A percentile compares a stretch with the other conserved stretches of the same genome.
phyloP scores from a whole-genome alignment of 2,113 vertebrate genomes.

The Tachysurus vachellii region DNA sequence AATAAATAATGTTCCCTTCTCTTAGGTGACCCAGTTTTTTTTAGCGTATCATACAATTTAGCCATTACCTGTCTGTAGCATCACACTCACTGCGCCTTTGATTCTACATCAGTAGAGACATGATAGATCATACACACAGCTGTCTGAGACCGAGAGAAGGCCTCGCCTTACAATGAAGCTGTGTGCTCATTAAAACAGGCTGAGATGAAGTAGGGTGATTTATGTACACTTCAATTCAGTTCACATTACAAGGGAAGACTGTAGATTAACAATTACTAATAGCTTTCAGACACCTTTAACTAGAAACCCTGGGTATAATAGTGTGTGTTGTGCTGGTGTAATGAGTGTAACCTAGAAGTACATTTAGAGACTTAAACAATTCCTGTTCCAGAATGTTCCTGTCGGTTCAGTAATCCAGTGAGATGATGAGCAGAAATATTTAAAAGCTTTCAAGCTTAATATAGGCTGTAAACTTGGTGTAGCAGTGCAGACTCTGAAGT shows the following conservation, averaged over 20 bases:
- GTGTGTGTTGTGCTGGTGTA: background rate
- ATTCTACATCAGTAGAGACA: conserved; percentile 56
- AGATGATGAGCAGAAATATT: background rate
- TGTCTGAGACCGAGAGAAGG: conserved; percentile 46
- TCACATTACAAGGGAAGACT: background rate
- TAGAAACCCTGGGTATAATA: background rate
- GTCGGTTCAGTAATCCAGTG: background rate
- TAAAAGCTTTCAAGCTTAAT: background rate
- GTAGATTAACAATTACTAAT: background rate
- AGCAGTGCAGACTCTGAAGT: background rate
- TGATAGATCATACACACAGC: conserved; percentile 50
- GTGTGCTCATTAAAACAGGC: conserved; percentile 42
- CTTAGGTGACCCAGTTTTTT: conserved; percentile 54
- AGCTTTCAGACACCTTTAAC: background rate
- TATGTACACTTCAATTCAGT: conserved; percentile 30
- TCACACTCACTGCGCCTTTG: conserved; percentile 43
- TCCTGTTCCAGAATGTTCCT: background rate
- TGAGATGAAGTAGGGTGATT: conserved; percentile 11
- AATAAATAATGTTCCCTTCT: conserved; percentile 29
- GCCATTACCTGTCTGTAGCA: conserved; percentile 50
- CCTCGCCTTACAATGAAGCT: conserved; percentile 30
- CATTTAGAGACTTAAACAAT: background rate
- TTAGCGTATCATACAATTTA: conserved; percentile 15
- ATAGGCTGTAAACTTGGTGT: background rate
- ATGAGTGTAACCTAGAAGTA: background rate